Base-by-base conservation (phyloP, 2,113 vertebrate species). In the Natator depressus region DNA sequence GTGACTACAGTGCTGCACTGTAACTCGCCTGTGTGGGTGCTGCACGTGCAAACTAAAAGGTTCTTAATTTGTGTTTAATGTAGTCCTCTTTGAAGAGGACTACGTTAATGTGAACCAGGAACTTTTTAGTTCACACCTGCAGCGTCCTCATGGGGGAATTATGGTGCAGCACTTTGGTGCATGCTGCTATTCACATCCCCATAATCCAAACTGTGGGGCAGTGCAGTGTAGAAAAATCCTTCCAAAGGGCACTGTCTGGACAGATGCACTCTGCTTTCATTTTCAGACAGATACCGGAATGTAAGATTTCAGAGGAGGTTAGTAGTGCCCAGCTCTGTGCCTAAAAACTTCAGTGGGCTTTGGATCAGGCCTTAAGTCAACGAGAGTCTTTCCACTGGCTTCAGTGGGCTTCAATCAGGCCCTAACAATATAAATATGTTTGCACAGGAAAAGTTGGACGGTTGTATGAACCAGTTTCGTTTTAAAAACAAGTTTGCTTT, bases 351-450 rank as follows among this genome's bases (percentile, higher is more conserved):
- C 51, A 49, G n/a, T n/a, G n/a, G 27, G 46, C 57, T 72, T 76
- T n/a, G n/a, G 20, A 76, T 76, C 38, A 76, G 46, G 19, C 14
- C 49, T 94, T 31, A 24, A 20, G 49, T 35, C 8, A 29, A 10
- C 38, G 20, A 76, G 62, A 42, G 16, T 46, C 42, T 25, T 46
- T 76, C 38, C 72, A 46, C 11, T 78, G 9, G 59, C 6, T 81
- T 76, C 62, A 75, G 53, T 5, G 20, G 9, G 42, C 76, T 81
- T 86, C 24, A 12, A 31, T 69, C 5, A 6, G 25, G 22, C 55
- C 25, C 10, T 29, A 17, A 78, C 51, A 50, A 31, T 46, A 72
- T 51, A 80, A 80, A 51, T 35, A 22, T 38, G 24, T 0, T 0
- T 65, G 54, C 55, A 51, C 72, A 47, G 14, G n/a, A 82, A 57